phyloP scores from a whole-genome alignment of 2,888 invertebrate species.

The Caradrina kadenii region DNA sequence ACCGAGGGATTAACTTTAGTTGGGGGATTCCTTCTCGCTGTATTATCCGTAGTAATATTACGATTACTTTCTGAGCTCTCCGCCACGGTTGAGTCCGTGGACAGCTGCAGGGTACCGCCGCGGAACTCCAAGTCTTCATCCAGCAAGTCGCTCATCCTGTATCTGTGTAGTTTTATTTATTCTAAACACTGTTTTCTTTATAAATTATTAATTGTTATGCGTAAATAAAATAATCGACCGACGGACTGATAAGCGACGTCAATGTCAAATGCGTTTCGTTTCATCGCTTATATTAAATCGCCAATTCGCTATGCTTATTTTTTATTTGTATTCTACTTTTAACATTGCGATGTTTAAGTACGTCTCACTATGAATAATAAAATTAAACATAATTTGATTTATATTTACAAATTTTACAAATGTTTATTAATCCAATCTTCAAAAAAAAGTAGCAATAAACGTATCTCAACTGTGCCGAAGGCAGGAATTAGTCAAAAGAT shows the following conservation, averaged over 20 bases:
- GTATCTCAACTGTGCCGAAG: too few species aligned
- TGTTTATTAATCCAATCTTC: too few species aligned
- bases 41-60: constrained; percentile 70
- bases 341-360: too few species aligned
- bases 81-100: constrained; percentile 73
- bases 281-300: constrained; percentile 9
- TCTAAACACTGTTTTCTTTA: constrained; percentile 44
- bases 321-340: background rate
- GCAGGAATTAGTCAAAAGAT: too few species aligned
- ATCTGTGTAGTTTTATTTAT: constrained; percentile 37
- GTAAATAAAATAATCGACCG: constrained; percentile 83
- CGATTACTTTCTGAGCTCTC: constrained; percentile 70
- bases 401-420: too few species aligned
- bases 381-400: too few species aligned
- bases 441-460: too few species aligned
- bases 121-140: constrained; percentile 91
- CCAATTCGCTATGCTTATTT: background rate
- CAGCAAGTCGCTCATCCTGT: constrained; percentile 83
- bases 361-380: too few species aligned
- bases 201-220: constrained; percentile 61
- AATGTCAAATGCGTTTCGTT: constrained; percentile 65
- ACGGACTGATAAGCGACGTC: constrained; percentile 66
- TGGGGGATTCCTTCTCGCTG: constrained; percentile 72
- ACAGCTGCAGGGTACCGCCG: constrained; percentile 88
- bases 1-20: constrained; percentile 82